Evolutionary conservation across 2,888 invertebrate genomes (phyloP), one percentile per base, ranked within the genome.

Genomic region (Leucania comma): DNA sequence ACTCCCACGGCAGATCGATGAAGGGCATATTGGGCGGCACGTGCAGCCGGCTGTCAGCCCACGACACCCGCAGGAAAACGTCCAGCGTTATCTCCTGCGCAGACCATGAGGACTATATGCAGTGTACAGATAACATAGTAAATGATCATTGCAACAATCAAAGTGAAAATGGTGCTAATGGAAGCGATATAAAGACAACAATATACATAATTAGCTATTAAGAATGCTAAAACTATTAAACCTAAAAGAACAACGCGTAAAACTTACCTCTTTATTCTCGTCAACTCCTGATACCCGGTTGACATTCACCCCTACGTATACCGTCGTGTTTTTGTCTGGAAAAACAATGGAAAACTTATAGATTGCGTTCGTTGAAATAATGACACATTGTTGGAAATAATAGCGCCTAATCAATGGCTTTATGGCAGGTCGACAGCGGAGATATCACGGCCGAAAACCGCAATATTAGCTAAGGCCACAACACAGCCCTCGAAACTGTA

Each of bases 11-110:
- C 57, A 97, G 95, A 90, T 97, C 97, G 58, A 97, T 94, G 91
- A 96, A 97, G 17, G 92, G 90, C 84, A 90, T 91, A 50, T 93
- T 95, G 32, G 91, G 86, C 3, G 95, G 93, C 70, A 94, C 90
- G 78, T 94, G 93, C 70, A 97, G 93, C 46, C 97, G 90, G 51
- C 88, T 87, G 86, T 97, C 97, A 73, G 95, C 94, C 97, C 97
- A 97, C 87, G 97, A 96, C n/a, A 97, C 97, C 95, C 97, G 96
- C 73, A 97, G 95, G 88, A 97, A 97, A 74, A 97, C 96, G 90
- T 97, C 97, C 80, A 97, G 91, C 46, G 97, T 97, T 91, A 97
- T 97, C 91, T 97, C 97, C 97, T 97, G 89, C 57, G 32, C 60
- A 81, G 54, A 77, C 69, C 72, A 78, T 68, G 73, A 61, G 66